Percentiles rank a stretch among this genome's conserved stretches.
These are phyloP conservation scores for Hirtodrosophila trivittata DNA, from an alignment of 2,888 invertebrate species.

Conservation along the genomic window DNA sequence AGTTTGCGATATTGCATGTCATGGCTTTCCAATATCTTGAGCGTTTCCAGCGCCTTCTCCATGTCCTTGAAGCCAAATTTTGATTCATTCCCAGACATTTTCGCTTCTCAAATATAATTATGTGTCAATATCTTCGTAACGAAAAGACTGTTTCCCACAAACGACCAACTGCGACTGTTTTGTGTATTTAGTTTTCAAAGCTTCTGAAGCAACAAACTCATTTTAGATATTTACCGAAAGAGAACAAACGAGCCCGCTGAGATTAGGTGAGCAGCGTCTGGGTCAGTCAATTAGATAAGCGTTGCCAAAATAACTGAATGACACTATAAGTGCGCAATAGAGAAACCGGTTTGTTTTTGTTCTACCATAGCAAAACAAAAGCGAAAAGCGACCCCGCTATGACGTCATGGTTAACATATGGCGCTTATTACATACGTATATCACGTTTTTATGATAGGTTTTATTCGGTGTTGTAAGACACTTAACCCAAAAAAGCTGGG, in stretches of 20 bases:
- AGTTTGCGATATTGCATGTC: conserved; percentile 88
- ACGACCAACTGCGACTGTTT: conserved; percentile 57
- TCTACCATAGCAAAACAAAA: conserved; percentile 69
- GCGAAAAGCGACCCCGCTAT: conserved; percentile 32
- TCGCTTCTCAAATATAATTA: conserved; percentile 12
- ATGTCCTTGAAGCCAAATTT: conserved; percentile 90
- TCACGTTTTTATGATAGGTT: neutral
- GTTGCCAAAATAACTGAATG: conserved; percentile 73
- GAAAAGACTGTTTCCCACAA: conserved; percentile 37
- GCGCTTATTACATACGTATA: conserved; percentile 16
- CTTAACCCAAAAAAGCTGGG: no score
- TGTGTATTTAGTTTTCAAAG: conserved; percentile 10
- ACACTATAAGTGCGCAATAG: conserved; percentile 45
- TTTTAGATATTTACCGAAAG: conserved; percentile 25
- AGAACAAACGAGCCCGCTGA: conserved; percentile 48
- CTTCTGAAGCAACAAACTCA: conserved; percentile 4
- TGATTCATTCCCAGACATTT: conserved; percentile 84
- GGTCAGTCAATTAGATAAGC: conserved; percentile 71
- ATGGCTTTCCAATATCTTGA: conserved; percentile 87
- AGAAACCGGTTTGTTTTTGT: conserved; percentile 70
- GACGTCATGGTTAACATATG: conserved; percentile 51
- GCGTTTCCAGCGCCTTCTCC: conserved; percentile 88
- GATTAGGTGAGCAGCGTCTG: conserved; percentile 27
- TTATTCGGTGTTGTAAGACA: no score
- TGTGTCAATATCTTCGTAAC: neutral